These are phyloP conservation scores for Cephus spinipes DNA, from an alignment of 2,888 invertebrate species.

Conservation along the genomic window DNA sequence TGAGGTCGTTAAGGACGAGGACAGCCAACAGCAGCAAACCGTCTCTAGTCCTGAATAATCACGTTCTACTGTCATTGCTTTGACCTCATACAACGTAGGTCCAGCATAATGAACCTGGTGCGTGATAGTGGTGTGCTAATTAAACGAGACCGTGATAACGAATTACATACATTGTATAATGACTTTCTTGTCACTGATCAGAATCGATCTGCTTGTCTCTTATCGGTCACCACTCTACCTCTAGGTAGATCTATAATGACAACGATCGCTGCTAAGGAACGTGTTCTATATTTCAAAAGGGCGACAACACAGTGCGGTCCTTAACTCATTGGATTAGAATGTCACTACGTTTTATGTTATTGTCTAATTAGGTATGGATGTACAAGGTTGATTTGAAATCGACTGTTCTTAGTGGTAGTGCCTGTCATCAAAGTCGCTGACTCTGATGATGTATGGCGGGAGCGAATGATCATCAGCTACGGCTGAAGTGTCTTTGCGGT, in stretches of 20 bases:
- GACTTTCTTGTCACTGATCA: neutral
- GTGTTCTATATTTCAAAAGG: neutral
- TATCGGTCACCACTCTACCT: neutral
- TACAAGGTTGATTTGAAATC: neutral
- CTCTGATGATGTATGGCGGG: neutral
- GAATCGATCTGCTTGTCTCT: neutral
- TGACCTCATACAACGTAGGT: neutral
- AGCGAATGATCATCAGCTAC: neutral
- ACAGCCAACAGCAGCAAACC: constrained; percentile 60
- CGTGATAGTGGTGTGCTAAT: neutral
- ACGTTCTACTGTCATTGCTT: neutral
- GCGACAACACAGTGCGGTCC: neutral
- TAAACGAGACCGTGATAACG: neutral
- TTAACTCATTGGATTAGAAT: constrained; percentile 39
- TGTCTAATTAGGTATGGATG: neutral
- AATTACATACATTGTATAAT: neutral
- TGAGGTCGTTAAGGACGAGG: constrained; percentile 62
- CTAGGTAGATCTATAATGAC: neutral
- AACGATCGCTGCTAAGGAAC: neutral
- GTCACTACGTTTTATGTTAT: constrained; percentile 30
- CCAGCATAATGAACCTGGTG: neutral
- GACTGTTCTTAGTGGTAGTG: neutral
- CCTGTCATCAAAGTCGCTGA: neutral
- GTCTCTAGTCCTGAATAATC: constrained; percentile 68
- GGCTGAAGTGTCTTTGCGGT: neutral